A percentile compares a stretch with the other conserved stretches of the same genome.
Evolutionary conservation across 1,140 invertebrate genomes (phyloP).

Genomic region (Lasaia peninsularis): DNA sequence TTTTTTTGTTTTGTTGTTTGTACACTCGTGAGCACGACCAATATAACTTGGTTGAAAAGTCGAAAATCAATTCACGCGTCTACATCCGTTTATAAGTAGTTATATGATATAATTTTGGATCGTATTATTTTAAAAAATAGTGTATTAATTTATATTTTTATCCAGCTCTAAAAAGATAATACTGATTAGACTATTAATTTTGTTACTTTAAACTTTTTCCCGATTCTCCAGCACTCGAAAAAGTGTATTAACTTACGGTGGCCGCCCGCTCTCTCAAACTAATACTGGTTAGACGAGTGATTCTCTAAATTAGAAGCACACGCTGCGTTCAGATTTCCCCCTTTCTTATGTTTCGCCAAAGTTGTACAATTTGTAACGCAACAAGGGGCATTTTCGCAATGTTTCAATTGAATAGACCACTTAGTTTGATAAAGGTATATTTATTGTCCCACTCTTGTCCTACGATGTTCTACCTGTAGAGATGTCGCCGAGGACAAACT

Average conservation of each 20-base stretch:
- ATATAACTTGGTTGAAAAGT: too few species aligned
- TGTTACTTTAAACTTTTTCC: too few species aligned
- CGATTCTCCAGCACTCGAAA: too few species aligned
- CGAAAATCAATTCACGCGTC: too few species aligned
- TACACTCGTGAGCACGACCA: too few species aligned
- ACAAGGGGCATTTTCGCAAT: constrained; percentile 63
- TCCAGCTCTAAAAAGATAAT: too few species aligned
- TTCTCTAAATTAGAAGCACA: constrained; percentile 56
- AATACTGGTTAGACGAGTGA: constrained; percentile 50
- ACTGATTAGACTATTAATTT: too few species aligned
- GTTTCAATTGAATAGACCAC: constrained; percentile 64
- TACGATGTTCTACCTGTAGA: constrained; percentile 30
- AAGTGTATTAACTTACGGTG: not conserved
- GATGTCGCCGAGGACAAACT: constrained; percentile 27
- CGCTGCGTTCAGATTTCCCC: constrained; percentile 55
- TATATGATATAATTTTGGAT: too few species aligned
- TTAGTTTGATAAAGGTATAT: constrained; percentile 56
- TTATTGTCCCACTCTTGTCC: constrained; percentile 47
- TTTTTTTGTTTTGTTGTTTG: too few species aligned
- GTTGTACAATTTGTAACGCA: constrained; percentile 64
- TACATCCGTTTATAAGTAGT: too few species aligned
- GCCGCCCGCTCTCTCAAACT: constrained; percentile 16
- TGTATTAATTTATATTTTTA: too few species aligned
- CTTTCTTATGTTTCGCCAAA: constrained; percentile 53
- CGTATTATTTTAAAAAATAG: too few species aligned